Evolutionary conservation across 1,140 invertebrate genomes (phyloP), one percentile per base, ranked within the genome.

Genomic region (Nebria ingens): DNA sequence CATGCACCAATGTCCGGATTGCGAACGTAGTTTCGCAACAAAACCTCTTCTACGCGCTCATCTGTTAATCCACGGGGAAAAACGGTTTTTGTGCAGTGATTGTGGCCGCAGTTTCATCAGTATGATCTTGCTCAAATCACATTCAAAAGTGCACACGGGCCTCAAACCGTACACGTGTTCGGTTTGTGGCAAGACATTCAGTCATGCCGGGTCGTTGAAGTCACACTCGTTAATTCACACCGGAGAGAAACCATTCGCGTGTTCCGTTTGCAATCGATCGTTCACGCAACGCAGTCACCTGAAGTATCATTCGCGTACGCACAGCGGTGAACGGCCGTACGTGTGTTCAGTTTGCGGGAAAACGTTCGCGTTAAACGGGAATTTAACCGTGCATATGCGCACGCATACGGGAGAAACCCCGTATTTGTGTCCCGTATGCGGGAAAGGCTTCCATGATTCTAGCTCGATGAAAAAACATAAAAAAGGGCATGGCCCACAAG

Each of bases 241-340:
- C 0, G 79, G 85, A 0, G 85, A 87, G 56, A 78, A 81, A 53
- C 86, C 87, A 0, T 87, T 83, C 63, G 75, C 78, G 55, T 94
- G 91, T 65, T 78, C 80, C 42, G 76, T 86, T 1, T 93, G 90
- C 64, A 76, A 77, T 0, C 83, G 82, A 57, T 75, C 79, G 2
- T 93, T 91, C 63, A 84, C 81, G 12, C 76, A 86, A 2, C 75
- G 79, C 12, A 79, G 80, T 1, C 75, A 86, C 59, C 69, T 88
- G 49, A 80, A 80, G 2, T 77, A 77, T 17, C 86, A 89, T 64
- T 68, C 79, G 6, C 71, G 79, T 25, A 79, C 79, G 17, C 78
- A 83, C 57, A 78, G 76, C 21, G 76, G 77, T 22, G 76, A 81
- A 58, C 78, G 83, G 6, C 80, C 77, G 0, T 79, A 81, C 53